These are phyloP conservation scores for Cyclura pinguis DNA, from an alignment of 2,797 vertebrate species.

Conservation along the genomic window DNA sequence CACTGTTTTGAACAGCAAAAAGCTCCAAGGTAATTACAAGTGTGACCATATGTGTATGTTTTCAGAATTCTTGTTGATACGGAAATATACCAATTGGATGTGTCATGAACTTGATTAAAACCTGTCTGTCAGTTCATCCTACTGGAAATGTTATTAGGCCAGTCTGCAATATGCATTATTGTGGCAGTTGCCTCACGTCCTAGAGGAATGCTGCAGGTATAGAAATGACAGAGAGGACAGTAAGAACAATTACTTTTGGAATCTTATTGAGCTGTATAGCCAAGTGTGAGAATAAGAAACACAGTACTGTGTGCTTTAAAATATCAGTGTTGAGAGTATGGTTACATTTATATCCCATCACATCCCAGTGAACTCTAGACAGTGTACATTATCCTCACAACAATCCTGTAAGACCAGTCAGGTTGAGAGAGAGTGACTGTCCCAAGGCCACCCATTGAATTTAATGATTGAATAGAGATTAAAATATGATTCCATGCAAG, in stretches of 20 bases:
- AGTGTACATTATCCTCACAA: too few relatives aligned
- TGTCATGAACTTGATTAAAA: not conserved
- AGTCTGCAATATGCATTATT: not conserved
- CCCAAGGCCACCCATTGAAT: too few relatives aligned
- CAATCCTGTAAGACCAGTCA: too few relatives aligned
- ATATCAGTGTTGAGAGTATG: not conserved
- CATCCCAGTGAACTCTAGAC: too few relatives aligned
- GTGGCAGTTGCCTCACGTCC: not conserved
- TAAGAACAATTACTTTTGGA: not conserved
- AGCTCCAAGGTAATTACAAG: too few relatives aligned
- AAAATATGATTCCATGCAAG: too few relatives aligned
- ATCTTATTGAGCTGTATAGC: not conserved
- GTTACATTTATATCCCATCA: too few relatives aligned
- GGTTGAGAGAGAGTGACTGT: too few relatives aligned
- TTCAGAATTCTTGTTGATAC: not conserved
- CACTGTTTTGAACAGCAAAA: too few relatives aligned
- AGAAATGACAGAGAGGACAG: not conserved
- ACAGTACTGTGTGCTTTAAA: not conserved
- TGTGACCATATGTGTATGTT: not conserved
- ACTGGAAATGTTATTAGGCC: not conserved
- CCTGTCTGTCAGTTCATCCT: not conserved
- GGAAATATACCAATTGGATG: not conserved
- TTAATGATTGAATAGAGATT: too few relatives aligned
- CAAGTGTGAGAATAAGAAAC: not conserved
- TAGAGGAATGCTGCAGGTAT: not conserved